Base-by-base conservation (phyloP, 2,888 invertebrate genomes). In the Teleogryllus oceanicus region DNA sequence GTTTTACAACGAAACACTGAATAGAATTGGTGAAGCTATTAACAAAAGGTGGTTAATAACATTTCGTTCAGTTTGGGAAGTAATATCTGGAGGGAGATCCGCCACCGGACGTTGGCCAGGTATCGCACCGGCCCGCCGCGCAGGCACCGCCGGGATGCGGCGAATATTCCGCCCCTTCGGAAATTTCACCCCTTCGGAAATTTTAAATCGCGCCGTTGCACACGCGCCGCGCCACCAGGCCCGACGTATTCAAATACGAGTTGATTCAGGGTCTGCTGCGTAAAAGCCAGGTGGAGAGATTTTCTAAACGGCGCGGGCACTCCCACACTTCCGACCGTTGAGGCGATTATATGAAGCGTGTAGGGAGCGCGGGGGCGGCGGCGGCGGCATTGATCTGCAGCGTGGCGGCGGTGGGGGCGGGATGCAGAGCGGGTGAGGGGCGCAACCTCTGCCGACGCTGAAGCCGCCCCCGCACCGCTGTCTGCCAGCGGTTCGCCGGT, bases 91-190 rank as follows among this genome's bases (percentile, higher is more conserved):
- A 37, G 37, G 8, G 37, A 5, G 37, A 8, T 24, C 37, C 8
- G 37, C 37, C 37, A 37, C 37, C 37, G 37, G 37, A 37, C 37
- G 37, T 37, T 24, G 37, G 37, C 37, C 37, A 37, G 37, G 37
- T 37, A 37, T 74, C 74, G n/a, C 74, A 20, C 18, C 74, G 18
- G 18, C n/a, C 74, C 74, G n/a, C 20, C 49, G 16, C 78, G 37
- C 77, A 77, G 74, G n/a, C 74, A 5, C 74, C 74, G 76, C 76
- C 76, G 37, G 74, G 24, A 76, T 37, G 76, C 24, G n/a, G 37
- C 16, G 24, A 21, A 76, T n/a, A 20, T 37, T 16, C 16, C n/a
- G 24, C 20, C 76, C 11, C 77, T n/a, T n/a, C n/a, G n/a, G n/a
- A n/a, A n/a, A 21, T 37, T 21, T 24, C 16, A 62, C 13, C 62